Evolutionary conservation across 2,888 invertebrate genomes (phyloP).

Genomic region (Scaptomyza polygonia): DNA sequence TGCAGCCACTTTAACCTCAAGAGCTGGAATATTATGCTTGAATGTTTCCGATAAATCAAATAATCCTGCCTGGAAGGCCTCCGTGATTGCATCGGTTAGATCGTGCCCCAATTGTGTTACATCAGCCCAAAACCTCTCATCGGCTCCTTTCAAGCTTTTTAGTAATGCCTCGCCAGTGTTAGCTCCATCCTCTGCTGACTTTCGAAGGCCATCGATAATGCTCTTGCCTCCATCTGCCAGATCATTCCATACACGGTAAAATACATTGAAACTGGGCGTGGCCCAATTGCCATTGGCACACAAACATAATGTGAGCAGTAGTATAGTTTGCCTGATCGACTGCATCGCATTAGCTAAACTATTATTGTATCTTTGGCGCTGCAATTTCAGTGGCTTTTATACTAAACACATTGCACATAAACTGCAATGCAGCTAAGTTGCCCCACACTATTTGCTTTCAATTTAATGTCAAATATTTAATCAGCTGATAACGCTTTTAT

Average conservation of each 20-base stretch:
- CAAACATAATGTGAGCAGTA: constrained; percentile 18
- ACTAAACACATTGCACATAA: no score
- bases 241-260: constrained; percentile 6
- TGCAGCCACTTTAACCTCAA: background rate
- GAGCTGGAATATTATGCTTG: background rate
- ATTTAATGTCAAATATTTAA: constrained; percentile 18
- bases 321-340: constrained; percentile 17
- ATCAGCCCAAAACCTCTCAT: background rate
- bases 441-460: constrained; percentile 1
- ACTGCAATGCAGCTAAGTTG: background rate
- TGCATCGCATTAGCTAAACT: constrained; percentile 19
- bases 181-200: constrained; percentile 12
- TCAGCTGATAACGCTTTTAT: constrained; percentile 20
- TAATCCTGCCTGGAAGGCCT: background rate
- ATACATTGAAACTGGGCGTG: constrained; percentile 7
- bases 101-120: background rate
- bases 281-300: constrained; percentile 11
- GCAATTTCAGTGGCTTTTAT: constrained; percentile 21
- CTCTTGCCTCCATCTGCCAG: constrained; percentile 14
- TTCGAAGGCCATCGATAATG: constrained; percentile 15
- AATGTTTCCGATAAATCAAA: constrained; percentile 1
- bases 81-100: constrained; percentile 8
- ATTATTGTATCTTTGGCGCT: background rate
- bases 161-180: background rate
- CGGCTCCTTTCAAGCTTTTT: background rate